Evolutionary conservation across 1,140 invertebrate species (phyloP).

Genomic region (Lepeophtheirus salmonis): DNA sequence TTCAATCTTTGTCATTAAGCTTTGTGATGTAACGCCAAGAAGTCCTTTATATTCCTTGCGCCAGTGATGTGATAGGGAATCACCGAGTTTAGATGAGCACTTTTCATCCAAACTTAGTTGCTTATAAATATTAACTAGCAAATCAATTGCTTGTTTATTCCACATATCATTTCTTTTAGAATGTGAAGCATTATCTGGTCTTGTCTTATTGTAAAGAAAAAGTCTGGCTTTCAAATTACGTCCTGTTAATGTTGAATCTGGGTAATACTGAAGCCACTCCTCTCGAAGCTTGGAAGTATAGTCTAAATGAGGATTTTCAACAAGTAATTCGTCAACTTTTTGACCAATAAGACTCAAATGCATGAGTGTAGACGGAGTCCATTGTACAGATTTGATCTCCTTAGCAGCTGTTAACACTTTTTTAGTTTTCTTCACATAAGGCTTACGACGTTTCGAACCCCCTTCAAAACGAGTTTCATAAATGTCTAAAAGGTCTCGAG

Average conservation of each 20-base stretch:
- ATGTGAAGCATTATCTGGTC: not conserved
- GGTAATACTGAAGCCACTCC: slow-evolving; percentile 10
- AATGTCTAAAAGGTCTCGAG: not conserved
- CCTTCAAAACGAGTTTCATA: slow-evolving; percentile 11
- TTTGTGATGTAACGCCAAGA: not conserved
- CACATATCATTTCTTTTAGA: not conserved
- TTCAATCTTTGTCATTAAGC: not conserved
- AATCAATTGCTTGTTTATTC: not conserved
- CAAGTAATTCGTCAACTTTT: not conserved
- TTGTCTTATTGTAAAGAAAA: slow-evolving; percentile 2
- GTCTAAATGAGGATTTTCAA: not conserved
- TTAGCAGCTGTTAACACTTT: not conserved
- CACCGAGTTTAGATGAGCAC: not conserved
- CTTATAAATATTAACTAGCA: not conserved
- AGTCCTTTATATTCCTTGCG: not conserved
- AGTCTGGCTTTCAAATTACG: slow-evolving; percentile 5
- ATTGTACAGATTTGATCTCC: not conserved
- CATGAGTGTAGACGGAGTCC: not conserved
- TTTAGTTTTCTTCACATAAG: not conserved
- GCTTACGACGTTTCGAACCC: not conserved
- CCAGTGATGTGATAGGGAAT: not conserved
- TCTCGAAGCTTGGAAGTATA: not conserved
- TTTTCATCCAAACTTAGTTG: not conserved
- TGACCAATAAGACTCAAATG: not conserved
- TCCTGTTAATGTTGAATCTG: slow-evolving; percentile 2